These are phyloP conservation scores for Daktulosphaira vitifoliae DNA, from an alignment of 1,140 invertebrate species.

Conservation along the genomic window DNA sequence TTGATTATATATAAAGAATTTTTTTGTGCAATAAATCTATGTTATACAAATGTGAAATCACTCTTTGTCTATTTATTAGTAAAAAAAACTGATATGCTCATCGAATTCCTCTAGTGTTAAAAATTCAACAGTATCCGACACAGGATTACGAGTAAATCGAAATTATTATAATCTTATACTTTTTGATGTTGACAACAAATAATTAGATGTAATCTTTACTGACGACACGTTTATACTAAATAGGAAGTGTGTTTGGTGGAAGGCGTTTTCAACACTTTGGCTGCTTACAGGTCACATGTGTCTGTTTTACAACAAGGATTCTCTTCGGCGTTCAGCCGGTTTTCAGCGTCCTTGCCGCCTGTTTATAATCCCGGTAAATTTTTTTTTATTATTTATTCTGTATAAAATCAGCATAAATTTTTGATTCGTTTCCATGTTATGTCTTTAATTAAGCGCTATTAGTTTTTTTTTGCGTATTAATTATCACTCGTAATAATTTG, in stretches of 20 bases:
- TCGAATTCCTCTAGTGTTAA: no score
- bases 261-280: constrained; percentile 34
- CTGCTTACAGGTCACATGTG: constrained; percentile 36
- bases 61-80: not conserved
- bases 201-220: no score
- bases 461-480: no score
- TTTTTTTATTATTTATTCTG: not conserved
- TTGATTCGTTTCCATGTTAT: constrained; percentile 21
- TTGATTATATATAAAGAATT: constrained; percentile 8
- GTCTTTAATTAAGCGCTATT: no score
- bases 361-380: constrained; percentile 21
- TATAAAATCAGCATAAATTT: constrained; percentile 13
- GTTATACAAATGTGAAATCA: not conserved
- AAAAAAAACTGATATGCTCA: no score
- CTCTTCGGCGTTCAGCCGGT: constrained; percentile 26
- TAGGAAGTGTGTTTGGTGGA: constrained; percentile 40
- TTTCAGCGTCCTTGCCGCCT: constrained; percentile 36
- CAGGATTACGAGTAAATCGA: no score
- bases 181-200: no score
- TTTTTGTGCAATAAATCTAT: constrained; percentile 15
- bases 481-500: no score
- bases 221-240: not conserved
- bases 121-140: no score
- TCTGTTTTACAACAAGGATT: constrained; percentile 24
- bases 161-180: no score